phyloP scores from a whole-genome alignment of 2,113 vertebrate genomes.

The Ivindomyrus marchei region DNA sequence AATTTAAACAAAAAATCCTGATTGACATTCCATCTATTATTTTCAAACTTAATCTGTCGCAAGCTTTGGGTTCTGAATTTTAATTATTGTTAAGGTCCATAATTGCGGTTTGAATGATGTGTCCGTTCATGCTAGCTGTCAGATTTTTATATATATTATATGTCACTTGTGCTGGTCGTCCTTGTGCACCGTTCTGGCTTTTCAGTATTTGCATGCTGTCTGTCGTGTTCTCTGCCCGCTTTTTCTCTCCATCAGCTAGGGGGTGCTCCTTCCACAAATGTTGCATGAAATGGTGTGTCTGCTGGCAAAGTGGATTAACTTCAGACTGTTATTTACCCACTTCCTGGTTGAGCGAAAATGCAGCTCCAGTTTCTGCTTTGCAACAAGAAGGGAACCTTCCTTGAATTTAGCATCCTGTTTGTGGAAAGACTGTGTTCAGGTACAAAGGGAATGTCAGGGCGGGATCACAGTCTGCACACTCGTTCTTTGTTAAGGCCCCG shows the following conservation, averaged over 20 bases:
- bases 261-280: not conserved
- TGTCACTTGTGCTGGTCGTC: not conserved
- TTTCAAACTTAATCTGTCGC: not conserved
- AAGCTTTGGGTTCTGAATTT: not conserved
- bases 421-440: constrained; percentile 56
- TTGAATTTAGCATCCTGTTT: constrained; percentile 35
- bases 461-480: constrained; percentile 37
- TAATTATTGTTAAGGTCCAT: not conserved
- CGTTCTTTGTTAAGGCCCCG: constrained; percentile 56
- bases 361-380: not conserved
- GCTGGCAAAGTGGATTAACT: not conserved
- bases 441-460: constrained; percentile 49
- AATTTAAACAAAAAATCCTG: not conserved
- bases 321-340: not conserved
- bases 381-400: constrained; percentile 32
- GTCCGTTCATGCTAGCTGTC: not conserved
- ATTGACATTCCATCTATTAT: not conserved
- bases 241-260: not conserved
- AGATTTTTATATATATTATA: not conserved
- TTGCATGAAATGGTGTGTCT: not conserved
- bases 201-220: not conserved
- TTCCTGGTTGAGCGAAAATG: not conserved
- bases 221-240: not conserved
- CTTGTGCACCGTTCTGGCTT: not conserved
- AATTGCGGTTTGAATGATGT: not conserved